Evolutionary conservation across 1,140 invertebrate species (phyloP).

Genomic region (Bombus impatiens): DNA sequence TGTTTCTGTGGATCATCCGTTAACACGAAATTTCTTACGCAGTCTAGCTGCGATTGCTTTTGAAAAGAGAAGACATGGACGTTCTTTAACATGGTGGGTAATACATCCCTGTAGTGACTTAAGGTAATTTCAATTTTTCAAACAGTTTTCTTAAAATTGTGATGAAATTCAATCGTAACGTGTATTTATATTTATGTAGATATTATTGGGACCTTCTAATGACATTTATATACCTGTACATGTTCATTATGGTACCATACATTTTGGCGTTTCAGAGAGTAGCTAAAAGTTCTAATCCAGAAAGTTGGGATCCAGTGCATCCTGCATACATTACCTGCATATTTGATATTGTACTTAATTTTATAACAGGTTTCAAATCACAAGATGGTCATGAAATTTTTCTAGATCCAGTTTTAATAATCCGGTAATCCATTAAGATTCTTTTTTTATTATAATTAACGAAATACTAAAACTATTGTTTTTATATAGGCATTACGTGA

Average conservation of each 20-base stretch:
- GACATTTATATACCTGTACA: conserved; percentile 67
- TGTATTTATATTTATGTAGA: conserved; percentile 51
- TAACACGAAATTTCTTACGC: conserved; percentile 65
- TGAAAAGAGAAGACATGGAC: conserved; percentile 72
- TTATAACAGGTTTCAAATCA: conserved; percentile 70
- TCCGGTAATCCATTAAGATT: conserved; percentile 54
- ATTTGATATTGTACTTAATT: conserved; percentile 72
- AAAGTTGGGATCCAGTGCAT: conserved; percentile 52
- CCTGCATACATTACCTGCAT: conserved; percentile 65
- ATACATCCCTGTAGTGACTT: conserved; percentile 74
- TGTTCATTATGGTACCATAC: conserved; percentile 68
- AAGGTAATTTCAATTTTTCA: conserved; percentile 50
- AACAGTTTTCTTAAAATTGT: not conserved
- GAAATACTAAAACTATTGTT: not conserved
- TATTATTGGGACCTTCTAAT: conserved; percentile 75
- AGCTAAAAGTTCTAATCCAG: conserved; percentile 32
- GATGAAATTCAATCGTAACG: not conserved
- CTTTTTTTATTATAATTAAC: not conserved
- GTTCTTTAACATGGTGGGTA: conserved; percentile 71
- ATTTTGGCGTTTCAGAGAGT: conserved; percentile 68
- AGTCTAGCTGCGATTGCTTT: conserved; percentile 71
- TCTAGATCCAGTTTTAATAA: conserved; percentile 65
- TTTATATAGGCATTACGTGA: conserved; percentile 69
- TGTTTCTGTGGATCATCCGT: conserved; percentile 66
- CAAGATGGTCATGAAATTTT: conserved; percentile 66